Evolutionary conservation across 2,797 vertebrate genomes (phyloP).

Genomic region (Poeciliopsis presidionis): DNA sequence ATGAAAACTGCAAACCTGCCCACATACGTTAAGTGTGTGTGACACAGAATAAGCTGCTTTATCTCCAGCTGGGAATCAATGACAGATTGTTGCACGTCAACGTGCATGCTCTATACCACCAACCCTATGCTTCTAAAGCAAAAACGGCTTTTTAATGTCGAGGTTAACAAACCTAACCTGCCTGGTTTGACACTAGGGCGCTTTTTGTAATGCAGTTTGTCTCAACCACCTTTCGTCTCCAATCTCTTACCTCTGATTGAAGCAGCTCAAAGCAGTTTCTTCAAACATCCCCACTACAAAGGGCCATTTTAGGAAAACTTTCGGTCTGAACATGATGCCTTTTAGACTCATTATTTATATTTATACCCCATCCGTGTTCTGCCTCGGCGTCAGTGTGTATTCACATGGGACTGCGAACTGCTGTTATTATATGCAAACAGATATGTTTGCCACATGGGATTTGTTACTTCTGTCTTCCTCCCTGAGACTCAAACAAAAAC

Average conservation of each 20-base stretch:
- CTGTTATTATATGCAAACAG: conserved; percentile 37
- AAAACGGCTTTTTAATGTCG: conserved; percentile 53
- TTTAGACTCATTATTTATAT: conserved; percentile 60
- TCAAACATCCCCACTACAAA: conserved; percentile 22
- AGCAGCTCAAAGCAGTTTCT: conserved; percentile 42
- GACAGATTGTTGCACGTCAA: conserved; percentile 49
- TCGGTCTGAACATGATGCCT: conserved; percentile 38
- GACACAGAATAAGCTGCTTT: conserved; percentile 36
- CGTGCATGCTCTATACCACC: conserved; percentile 18
- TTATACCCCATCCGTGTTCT: conserved; percentile 18
- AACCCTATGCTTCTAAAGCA: conserved; percentile 22
- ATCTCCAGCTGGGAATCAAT: conserved; percentile 39
- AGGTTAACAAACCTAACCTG: conserved; percentile 62
- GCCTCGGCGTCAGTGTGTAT: conserved; percentile 22
- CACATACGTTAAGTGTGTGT: conserved; percentile 35
- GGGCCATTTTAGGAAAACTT: conserved; percentile 36
- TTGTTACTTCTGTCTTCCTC: conserved; percentile 58
- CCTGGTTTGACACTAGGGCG: conserved; percentile 52
- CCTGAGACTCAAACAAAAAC: conserved; percentile 32
- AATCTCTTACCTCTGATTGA: conserved; percentile 30
- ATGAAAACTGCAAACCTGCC: conserved; percentile 41
- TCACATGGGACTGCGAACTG: conserved; percentile 38
- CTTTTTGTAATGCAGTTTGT: conserved; percentile 38
- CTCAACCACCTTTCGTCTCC: conserved; percentile 61
- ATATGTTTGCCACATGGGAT: conserved; percentile 50